phyloP scores from a whole-genome alignment of 2,113 vertebrate genomes.

The Tympanuchus pallidicinctus region DNA sequence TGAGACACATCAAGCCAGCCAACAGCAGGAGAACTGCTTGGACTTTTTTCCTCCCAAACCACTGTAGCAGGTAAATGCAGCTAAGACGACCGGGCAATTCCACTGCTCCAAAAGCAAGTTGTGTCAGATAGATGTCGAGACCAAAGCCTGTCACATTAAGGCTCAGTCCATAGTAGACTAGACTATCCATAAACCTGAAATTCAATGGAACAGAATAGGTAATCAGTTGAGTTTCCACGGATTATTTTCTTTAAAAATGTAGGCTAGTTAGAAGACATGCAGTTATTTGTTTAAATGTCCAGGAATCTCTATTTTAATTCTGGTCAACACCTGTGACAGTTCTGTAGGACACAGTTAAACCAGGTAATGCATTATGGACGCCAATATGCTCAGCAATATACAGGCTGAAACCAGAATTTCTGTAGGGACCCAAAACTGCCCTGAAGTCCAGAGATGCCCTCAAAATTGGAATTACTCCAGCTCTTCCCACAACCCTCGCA shows the following conservation, averaged over 20 bases:
- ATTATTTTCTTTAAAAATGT: background rate
- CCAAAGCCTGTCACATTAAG: conserved; percentile 89
- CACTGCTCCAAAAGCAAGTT: conserved; percentile 85
- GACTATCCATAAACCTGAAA: conserved; percentile 86
- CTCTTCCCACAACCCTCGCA: too few species aligned
- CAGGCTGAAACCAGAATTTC: too few species aligned
- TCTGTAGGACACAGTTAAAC: accelerated
- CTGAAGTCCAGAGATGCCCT: too few species aligned
- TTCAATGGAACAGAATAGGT: background rate
- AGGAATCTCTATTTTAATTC: background rate
- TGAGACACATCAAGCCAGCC: conserved; percentile 80
- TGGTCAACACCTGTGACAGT: background rate
- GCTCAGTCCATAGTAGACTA: conserved; percentile 89
- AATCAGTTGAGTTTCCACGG: background rate
- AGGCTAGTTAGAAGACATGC: accelerated
- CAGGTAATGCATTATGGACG: too few species aligned
- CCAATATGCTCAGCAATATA: too few species aligned
- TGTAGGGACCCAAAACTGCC: too few species aligned
- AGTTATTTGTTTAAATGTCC: background rate
- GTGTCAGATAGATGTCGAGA: conserved; percentile 90
- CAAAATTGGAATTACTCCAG: too few species aligned
- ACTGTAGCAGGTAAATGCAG: conserved; percentile 78
- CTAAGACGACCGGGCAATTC: conserved; percentile 80
- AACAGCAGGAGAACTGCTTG: conserved; percentile 73
- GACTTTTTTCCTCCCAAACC: conserved; percentile 82